These are phyloP conservation scores for Myoxocephalus aenaeus DNA, from an alignment of 2,797 vertebrate species.

Conservation along the genomic window DNA sequence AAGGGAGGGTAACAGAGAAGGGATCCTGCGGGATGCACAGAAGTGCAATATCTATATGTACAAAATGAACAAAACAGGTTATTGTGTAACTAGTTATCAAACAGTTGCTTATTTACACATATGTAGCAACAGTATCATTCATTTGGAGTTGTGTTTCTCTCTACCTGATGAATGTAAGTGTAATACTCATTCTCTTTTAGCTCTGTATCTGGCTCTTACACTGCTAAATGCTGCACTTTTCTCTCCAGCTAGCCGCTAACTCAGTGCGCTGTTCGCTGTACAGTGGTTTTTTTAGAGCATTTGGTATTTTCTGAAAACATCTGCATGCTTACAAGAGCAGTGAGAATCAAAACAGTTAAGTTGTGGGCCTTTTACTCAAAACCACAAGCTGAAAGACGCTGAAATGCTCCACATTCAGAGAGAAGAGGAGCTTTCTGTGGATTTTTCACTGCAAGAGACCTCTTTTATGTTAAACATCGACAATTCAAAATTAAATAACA, in stretches of 20 bases:
- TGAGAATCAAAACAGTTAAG: background rate
- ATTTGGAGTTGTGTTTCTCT: background rate
- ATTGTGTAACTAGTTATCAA: too few species aligned
- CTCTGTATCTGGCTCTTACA: background rate
- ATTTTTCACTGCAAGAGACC: background rate
- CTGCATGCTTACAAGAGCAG: background rate
- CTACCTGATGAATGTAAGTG: background rate
- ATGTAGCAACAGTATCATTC: background rate
- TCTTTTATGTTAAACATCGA: background rate
- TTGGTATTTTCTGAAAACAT: background rate
- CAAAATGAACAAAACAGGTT: background rate
- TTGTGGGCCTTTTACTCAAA: background rate
- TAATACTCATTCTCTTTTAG: background rate
- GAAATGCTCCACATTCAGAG: background rate
- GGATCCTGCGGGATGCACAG: background rate
- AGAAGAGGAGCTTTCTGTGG: background rate
- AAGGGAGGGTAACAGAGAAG: too few species aligned
- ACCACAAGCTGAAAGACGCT: background rate
- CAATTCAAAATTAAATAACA: background rate
- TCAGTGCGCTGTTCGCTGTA: background rate
- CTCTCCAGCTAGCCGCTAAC: background rate
- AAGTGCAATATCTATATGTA: background rate
- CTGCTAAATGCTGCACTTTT: background rate
- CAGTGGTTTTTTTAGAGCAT: background rate
- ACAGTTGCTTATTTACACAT: background rate